A percentile compares a stretch with the other conserved stretches of the same genome.
These are phyloP conservation scores for Ondatra zibethicus DNA, from an alignment of 2,113 vertebrate species.

Conservation along the genomic window DNA sequence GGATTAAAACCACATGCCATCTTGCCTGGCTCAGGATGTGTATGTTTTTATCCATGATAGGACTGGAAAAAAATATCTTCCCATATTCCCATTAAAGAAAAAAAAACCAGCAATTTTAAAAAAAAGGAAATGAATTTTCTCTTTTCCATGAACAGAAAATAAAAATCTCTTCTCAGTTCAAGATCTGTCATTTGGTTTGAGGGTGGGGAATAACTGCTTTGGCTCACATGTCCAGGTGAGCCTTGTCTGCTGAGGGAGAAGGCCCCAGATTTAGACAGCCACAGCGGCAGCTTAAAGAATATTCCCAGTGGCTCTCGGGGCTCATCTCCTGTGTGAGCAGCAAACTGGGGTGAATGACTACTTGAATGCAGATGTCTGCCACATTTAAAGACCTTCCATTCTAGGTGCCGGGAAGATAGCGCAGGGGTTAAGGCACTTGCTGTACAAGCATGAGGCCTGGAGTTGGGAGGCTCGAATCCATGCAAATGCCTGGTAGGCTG, in stretches of 20 bases:
- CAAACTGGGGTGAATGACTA: not conserved
- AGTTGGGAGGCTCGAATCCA: not conserved
- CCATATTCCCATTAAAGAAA: not conserved
- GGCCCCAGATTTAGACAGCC: not conserved
- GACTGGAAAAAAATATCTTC: not conserved
- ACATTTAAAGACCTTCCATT: not conserved
- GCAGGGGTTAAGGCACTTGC: no score
- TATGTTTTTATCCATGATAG: not conserved
- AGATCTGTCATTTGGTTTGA: slow-evolving; percentile 48
- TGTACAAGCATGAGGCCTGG: not conserved
- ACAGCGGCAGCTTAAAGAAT: not conserved
- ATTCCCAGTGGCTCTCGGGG: not conserved
- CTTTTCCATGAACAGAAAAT: not conserved
- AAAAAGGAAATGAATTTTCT: not conserved
- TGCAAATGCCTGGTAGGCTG: not conserved
- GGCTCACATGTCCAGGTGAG: not conserved
- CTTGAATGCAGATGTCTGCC: not conserved
- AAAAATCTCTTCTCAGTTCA: not conserved
- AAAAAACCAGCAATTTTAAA: not conserved
- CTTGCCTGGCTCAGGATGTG: not conserved
- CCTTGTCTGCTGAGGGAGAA: not conserved
- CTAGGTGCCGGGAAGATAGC: not conserved
- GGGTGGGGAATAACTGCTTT: slow-evolving; percentile 25
- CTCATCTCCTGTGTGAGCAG: slow-evolving; percentile 1
- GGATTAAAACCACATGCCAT: no score